Conservation (phyloP, 2,113 vertebrate genomes). For the Rhynchomys soricoides region DNA sequence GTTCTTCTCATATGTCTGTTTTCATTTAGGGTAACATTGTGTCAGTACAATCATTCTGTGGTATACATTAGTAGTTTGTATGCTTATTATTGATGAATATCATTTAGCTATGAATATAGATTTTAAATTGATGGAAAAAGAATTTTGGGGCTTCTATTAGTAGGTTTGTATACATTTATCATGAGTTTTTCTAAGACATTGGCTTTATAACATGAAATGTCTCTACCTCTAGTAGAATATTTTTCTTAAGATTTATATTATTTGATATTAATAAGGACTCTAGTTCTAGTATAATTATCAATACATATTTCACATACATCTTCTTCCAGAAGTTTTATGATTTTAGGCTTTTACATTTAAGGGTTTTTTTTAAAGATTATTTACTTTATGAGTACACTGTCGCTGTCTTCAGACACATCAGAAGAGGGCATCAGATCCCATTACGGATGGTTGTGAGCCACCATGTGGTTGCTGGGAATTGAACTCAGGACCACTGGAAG, state of each 20-base stretch:
- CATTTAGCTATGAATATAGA: constrained; percentile 13
- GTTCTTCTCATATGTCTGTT: background rate
- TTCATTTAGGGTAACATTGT: background rate
- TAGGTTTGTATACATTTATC: background rate
- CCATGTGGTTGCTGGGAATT: too few relatives aligned
- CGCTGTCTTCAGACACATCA: too few relatives aligned
- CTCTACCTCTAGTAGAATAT: constrained; percentile 14
- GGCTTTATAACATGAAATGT: constrained; percentile 10
- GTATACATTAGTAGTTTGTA: background rate
- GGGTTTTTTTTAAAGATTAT: too few relatives aligned
- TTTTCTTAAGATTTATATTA: background rate
- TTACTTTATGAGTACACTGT: too few relatives aligned
- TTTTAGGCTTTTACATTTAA: background rate
- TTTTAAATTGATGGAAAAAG: constrained; percentile 19
- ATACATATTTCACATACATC: background rate
- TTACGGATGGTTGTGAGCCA: too few relatives aligned
- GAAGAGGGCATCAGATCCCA: too few relatives aligned
- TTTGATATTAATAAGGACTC: background rate
- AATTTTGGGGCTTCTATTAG: background rate
- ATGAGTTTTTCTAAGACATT: background rate
- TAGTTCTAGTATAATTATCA: background rate
- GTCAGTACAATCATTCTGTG: background rate
- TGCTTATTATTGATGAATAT: background rate
- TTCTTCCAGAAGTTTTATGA: background rate
- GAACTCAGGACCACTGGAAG: too few relatives aligned